These are phyloP conservation scores for Trochalopteron elliotii DNA, from an alignment of 2,113 vertebrate genomes.

Conservation along the genomic window DNA sequence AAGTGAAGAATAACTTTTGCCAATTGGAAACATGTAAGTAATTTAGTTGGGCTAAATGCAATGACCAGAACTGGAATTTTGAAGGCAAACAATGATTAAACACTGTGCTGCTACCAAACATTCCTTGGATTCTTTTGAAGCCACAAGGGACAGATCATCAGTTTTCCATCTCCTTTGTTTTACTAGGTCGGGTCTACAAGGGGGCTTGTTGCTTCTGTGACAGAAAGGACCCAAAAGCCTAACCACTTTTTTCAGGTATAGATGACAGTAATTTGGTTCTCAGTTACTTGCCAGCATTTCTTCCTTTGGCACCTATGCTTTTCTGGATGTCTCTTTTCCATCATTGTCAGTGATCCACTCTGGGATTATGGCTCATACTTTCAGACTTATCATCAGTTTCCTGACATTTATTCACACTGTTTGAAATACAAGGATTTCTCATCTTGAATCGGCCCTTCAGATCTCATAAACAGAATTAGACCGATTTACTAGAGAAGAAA, in stretches of 20 bases:
- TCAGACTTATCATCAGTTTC: not conserved
- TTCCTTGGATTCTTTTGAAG: slow-evolving; percentile 21
- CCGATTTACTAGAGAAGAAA: not conserved
- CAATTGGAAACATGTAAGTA: not conserved
- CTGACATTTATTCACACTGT: not conserved
- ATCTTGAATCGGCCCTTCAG: not conserved
- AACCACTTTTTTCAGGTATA: not conserved
- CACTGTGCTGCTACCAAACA: not conserved
- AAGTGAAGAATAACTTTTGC: not conserved
- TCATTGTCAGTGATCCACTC: not conserved
- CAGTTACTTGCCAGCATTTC: not conserved
- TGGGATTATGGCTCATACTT: not conserved
- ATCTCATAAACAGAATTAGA: not conserved
- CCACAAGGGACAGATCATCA: not conserved
- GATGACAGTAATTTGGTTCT: not conserved
- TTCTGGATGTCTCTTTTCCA: not conserved
- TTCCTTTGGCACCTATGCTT: not conserved
- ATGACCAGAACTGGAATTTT: slow-evolving; percentile 27
- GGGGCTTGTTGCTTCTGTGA: not conserved
- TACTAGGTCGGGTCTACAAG: not conserved
- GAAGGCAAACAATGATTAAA: slow-evolving; percentile 32
- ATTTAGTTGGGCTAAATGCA: slow-evolving; percentile 9
- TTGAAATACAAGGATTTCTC: not conserved
- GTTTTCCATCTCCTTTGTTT: slow-evolving; percentile 1
- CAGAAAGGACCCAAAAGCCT: not conserved